Conservation (phyloP, 2,888 invertebrate genomes). For the Deroplatys truncata region DNA sequence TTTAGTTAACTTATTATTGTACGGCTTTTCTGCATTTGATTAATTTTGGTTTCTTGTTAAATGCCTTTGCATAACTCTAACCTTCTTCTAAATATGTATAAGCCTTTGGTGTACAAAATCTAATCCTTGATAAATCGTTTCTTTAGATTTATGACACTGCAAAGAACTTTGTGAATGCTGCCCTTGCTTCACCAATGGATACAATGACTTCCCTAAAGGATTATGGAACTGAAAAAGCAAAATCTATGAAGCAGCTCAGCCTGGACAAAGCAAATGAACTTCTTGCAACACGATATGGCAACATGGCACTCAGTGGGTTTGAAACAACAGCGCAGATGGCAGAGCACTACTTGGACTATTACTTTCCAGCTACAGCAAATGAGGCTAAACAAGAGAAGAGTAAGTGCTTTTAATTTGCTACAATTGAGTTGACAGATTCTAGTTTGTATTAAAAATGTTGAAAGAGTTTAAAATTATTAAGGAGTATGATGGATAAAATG, state of each 20-base stretch:
- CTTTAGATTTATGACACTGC: constrained; percentile 42
- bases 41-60: no score
- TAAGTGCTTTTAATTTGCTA: not conserved
- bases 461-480: no score
- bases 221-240: constrained; percentile 55
- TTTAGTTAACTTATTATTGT: no score
- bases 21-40: no score
- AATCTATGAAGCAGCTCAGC: constrained; percentile 61
- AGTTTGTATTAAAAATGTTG: no score
- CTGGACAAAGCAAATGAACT: constrained; percentile 70
- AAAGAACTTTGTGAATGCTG: constrained; percentile 42
- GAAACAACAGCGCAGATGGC: constrained; percentile 65
- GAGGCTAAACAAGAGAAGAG: constrained; percentile 45
- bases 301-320: constrained; percentile 61
- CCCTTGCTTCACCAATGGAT: constrained; percentile 37
- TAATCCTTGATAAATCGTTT: no score
- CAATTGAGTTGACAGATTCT: no score
- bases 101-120: no score
- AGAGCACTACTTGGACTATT: constrained; percentile 69
- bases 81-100: no score
- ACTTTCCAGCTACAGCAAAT: constrained; percentile 59
- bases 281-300: constrained; percentile 64
- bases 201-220: constrained; percentile 51
- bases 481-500: no score
- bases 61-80: no score